These are phyloP conservation scores for Musca vetustissima DNA, from an alignment of 1,140 invertebrate species.

Conservation along the genomic window DNA sequence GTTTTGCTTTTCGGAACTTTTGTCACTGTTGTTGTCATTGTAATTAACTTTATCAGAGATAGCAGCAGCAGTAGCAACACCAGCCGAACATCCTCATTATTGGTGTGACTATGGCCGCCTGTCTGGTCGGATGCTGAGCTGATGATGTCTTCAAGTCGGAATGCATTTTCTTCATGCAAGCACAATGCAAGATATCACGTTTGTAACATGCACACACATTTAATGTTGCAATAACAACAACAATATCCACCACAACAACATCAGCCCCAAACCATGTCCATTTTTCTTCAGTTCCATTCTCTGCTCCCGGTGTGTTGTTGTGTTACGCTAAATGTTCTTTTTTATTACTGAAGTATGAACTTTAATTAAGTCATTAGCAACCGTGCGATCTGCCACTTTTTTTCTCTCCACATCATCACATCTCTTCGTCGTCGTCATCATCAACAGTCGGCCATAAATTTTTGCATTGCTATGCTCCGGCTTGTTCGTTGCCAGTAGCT, in stretches of 20 bases:
- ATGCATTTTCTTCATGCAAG: too few relatives aligned
- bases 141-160: too few relatives aligned
- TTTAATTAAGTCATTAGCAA: constrained; percentile 23
- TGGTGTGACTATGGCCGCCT: constrained; percentile 7
- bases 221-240: too few relatives aligned
- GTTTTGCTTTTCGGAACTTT: not conserved
- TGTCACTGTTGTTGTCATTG: constrained; percentile 6
- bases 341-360: constrained; percentile 20
- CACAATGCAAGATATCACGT: too few relatives aligned
- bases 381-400: constrained; percentile 13
- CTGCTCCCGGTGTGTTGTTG: not conserved
- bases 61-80: not conserved
- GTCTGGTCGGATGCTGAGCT: too few relatives aligned
- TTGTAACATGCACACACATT: too few relatives aligned
- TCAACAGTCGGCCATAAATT: not conserved
- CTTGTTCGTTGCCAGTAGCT: not conserved
- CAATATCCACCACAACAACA: too few relatives aligned
- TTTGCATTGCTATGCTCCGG: not conserved
- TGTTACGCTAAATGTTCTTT: constrained; percentile 15
- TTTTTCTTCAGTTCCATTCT: not conserved
- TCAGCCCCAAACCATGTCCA: too few relatives aligned
- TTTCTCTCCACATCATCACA: not conserved
- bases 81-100: not conserved
- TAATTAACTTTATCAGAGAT: not conserved
- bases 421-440: too few relatives aligned